Conservation (phyloP, 2,113 vertebrate species). For the Eretmochelys imbricata region DNA sequence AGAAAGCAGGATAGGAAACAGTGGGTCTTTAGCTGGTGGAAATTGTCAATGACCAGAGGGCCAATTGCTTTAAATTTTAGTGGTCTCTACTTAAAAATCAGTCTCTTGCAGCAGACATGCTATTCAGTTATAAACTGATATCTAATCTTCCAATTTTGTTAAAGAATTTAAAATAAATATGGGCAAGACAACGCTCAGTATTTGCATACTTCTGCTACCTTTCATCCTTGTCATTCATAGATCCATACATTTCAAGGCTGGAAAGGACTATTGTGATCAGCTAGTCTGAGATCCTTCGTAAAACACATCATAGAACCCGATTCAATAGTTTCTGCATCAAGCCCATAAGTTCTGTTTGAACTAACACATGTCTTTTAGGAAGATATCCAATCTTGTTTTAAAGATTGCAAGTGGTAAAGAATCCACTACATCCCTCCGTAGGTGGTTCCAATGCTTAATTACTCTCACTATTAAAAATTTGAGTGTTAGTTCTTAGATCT, state of each 20-base stretch:
- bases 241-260: neutral
- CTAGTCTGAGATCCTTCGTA: neutral
- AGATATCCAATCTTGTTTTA: neutral
- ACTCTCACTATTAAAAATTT: neutral
- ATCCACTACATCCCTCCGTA: neutral
- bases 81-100: no score
- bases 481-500: neutral
- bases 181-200: neutral
- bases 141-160: neutral
- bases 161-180: neutral
- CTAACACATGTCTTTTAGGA: neutral
- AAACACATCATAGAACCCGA: neutral
- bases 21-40: no score
- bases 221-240: neutral
- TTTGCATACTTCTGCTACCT: neutral
- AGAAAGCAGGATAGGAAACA: neutral
- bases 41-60: neutral
- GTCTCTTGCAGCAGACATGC: neutral
- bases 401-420: neutral
- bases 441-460: neutral
- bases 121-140: neutral
- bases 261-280: neutral
- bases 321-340: neutral
- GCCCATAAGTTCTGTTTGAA: neutral
- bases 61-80: neutral